phyloP scores from a whole-genome alignment of 2,113 vertebrate genomes.

The Mormyrus iriodes region DNA sequence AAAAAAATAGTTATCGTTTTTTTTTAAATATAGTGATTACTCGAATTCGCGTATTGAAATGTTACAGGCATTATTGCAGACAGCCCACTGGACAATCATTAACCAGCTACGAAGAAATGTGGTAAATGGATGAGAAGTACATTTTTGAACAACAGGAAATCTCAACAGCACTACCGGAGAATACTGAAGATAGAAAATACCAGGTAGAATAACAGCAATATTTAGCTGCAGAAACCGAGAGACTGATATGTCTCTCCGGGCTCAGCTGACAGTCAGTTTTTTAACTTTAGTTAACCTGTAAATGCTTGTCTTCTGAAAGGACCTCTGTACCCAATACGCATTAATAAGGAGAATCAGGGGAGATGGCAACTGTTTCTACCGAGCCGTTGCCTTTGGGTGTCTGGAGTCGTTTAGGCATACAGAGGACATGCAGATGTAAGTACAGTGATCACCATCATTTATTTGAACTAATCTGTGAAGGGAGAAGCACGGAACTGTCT shows the following conservation, averaged over 20 bases:
- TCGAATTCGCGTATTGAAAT: not conserved
- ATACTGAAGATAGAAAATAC: slow-evolving; percentile 53
- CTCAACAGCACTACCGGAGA: slow-evolving; percentile 54
- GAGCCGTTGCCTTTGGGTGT: slow-evolving; percentile 68
- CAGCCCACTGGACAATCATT: not conserved
- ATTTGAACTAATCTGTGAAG: not conserved
- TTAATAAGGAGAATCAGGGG: slow-evolving; percentile 67
- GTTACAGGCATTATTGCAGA: not conserved
- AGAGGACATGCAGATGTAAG: slow-evolving; percentile 64
- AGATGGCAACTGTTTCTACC: slow-evolving; percentile 81
- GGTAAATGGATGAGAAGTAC: slow-evolving; percentile 48
- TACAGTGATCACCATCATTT: not conserved
- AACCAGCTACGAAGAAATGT: not conserved
- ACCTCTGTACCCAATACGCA: slow-evolving; percentile 61
- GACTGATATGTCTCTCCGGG: not conserved
- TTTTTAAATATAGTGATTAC: not conserved
- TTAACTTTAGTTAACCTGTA: not conserved
- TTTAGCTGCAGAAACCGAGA: not conserved
- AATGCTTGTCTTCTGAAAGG: slow-evolving; percentile 48
- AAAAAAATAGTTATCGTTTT: not conserved
- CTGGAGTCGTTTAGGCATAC: slow-evolving; percentile 62
- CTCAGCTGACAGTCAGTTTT: not conserved
- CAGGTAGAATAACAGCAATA: slow-evolving; percentile 39
- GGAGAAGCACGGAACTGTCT: not conserved
- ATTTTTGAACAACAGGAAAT: slow-evolving; percentile 66